Conservation (phyloP, 2,888 invertebrate species). For the Augiades crinisus region DNA sequence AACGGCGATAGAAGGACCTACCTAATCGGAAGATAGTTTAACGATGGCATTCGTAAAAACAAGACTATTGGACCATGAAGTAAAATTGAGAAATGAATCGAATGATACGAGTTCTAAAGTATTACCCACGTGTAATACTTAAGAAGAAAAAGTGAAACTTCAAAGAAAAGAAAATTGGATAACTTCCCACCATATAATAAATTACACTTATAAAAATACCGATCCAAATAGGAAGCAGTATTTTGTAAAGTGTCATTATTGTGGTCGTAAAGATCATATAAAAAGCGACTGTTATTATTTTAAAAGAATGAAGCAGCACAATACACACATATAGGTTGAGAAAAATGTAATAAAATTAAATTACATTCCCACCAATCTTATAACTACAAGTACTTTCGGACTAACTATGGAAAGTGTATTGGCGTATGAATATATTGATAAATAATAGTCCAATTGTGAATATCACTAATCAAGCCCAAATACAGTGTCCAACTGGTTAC, state of each 20-base stretch:
- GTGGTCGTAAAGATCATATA: constrained; percentile 41
- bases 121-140: constrained; percentile 37
- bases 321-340: too few species aligned
- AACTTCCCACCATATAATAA: constrained; percentile 6
- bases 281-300: constrained; percentile 41
- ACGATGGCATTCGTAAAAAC: constrained; percentile 48
- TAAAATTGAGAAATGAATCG: constrained; percentile 30
- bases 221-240: neutral
- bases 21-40: constrained; percentile 39
- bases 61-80: constrained; percentile 36
- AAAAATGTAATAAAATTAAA: too few species aligned
- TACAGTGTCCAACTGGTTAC: too few species aligned
- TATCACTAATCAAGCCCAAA: too few species aligned
- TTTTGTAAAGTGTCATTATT: constrained; percentile 39
- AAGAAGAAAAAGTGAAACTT: constrained; percentile 19
- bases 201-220: neutral
- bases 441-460: too few species aligned
- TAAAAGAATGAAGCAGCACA: constrained; percentile 31
- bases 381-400: too few species aligned
- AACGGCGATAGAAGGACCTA: constrained; percentile 50
- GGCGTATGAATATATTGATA: too few species aligned
- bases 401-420: too few species aligned
- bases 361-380: too few species aligned
- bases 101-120: constrained; percentile 40
- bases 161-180: constrained; percentile 17